These are phyloP conservation scores for Rhadina sibilatrix DNA, from an alignment of 2,113 vertebrate species.

Conservation along the genomic window DNA sequence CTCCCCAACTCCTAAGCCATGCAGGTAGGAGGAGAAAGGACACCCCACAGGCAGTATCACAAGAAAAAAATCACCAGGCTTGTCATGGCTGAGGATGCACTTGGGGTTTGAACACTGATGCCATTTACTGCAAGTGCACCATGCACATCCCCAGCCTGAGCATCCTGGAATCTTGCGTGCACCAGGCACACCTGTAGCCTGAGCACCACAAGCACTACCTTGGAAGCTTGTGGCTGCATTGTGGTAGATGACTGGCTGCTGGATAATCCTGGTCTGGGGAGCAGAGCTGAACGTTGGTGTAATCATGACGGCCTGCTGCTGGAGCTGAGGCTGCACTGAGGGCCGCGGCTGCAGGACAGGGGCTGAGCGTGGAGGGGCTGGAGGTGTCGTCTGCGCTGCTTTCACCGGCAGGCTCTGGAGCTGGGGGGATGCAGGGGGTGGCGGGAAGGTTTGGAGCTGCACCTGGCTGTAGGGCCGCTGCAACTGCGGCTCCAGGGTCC, in stretches of 20 bases:
- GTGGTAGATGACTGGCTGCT: constrained; percentile 93
- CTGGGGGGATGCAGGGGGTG: constrained; percentile 49
- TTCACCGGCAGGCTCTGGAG: constrained; percentile 70
- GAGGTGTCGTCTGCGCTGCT: not conserved
- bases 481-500: constrained; percentile 17
- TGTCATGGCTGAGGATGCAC: not conserved
- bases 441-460: constrained; percentile 54
- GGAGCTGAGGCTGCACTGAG: constrained; percentile 77
- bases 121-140: not conserved
- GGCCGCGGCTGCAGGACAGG: constrained; percentile 87
- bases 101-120: not conserved
- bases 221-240: constrained; percentile 87
- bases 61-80: not conserved
- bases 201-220: constrained; percentile 70
- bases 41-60: not conserved
- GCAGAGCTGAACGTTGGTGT: constrained; percentile 80
- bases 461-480: constrained; percentile 68
- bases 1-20: not conserved
- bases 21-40: not conserved
- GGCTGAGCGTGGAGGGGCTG: constrained; percentile 59
- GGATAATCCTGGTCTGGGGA: constrained; percentile 88
- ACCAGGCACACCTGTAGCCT: not conserved
- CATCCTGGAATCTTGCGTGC: accelerated
- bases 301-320: constrained; percentile 90
- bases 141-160: not conserved